Base-by-base conservation (phyloP, 92 coral and sea anemone genomes). In the Parazoanthus swiftii region DNA sequence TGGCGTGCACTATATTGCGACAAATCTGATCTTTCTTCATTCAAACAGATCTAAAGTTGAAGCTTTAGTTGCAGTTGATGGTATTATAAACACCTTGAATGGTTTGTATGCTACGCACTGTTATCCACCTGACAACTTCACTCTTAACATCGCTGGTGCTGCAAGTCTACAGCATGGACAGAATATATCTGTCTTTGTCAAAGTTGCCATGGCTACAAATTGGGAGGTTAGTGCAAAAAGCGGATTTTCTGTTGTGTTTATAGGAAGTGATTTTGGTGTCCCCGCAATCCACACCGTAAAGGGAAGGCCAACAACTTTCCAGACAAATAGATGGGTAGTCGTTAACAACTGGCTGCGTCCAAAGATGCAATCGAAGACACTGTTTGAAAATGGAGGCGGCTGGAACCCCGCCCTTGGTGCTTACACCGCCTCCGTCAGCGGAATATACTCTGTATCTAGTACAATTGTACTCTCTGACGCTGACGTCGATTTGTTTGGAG, bases 1-100 rank as follows among this genome's bases (percentile, higher is more conserved):
- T 26, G 94, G 94, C n/a, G 89, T 92, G 44, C 85, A 92, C 81
- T 89, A 78, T 81, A 89, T 92, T 81, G 88, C 94, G 25, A 76
- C 94, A 36, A 89, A 89, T 86, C 42, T 92, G 43, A 26, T 89
- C 85, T 39, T 81, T 63, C 74, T 86, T 44, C 58, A 68, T 21
- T 73, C 92, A 63, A 63, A 66, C 36, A 79, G 86, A 21, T 70
- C 68, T 23, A 44, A 56, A 38, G 80, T 86, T 56, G 88, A 85
- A 18, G 92, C 94, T 13, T 7, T 86, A 74, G 81, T 92, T 72
- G 86, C 90, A 8, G 90, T 92, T 23, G 51, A 92, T 46, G 90
- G 88, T 50, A n/a, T 36, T 51, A 70, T 73, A 46, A 68, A 42
- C 21, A 74, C 79, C 29, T 79, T 26, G 5, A 92, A 89, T 46